phyloP scores from a whole-genome alignment of 30 jellyfish, hydroid and myxozoan species.

The Clytia hemisphaerica region DNA sequence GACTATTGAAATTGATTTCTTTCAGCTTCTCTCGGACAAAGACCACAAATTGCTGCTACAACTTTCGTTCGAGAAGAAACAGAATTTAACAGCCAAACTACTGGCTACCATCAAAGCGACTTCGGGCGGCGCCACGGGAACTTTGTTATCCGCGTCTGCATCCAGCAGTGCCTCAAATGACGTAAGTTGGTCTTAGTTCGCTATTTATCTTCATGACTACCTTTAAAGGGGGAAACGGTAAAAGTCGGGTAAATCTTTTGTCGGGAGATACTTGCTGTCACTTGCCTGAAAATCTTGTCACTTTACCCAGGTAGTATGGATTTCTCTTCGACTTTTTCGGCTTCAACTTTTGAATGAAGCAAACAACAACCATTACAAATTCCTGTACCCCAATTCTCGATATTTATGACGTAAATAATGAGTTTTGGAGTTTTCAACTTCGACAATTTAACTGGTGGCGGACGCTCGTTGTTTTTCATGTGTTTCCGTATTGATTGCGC shows the following conservation, averaged over 20 bases:
- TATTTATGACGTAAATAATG: no score
- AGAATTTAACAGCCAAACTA: conserved; percentile 22
- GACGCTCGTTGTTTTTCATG: no score
- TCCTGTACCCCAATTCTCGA: no score
- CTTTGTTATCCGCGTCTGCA: neutral
- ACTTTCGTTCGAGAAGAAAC: conserved; percentile 42
- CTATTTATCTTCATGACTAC: neutral
- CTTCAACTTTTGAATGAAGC: no score
- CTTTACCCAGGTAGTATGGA: no score
- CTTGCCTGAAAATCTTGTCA: neutral
- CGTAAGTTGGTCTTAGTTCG: no score
- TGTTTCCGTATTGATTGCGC: no score
- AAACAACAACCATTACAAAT: no score
- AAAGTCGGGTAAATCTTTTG: neutral
- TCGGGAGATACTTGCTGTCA: no score
- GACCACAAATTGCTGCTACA: conserved; percentile 71
- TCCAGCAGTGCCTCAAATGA: neutral
- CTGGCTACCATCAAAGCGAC: conserved; percentile 12
- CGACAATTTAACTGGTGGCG: no score
- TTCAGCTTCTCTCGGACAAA: conserved; percentile 47
- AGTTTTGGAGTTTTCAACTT: no score
- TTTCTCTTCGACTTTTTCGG: no score
- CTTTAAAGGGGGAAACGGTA: neutral
- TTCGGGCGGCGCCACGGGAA: conserved; percentile 33
- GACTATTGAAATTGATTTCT: neutral